These are phyloP conservation scores for Hippolais icterina DNA, from an alignment of 2,113 vertebrate genomes.

Conservation along the genomic window DNA sequence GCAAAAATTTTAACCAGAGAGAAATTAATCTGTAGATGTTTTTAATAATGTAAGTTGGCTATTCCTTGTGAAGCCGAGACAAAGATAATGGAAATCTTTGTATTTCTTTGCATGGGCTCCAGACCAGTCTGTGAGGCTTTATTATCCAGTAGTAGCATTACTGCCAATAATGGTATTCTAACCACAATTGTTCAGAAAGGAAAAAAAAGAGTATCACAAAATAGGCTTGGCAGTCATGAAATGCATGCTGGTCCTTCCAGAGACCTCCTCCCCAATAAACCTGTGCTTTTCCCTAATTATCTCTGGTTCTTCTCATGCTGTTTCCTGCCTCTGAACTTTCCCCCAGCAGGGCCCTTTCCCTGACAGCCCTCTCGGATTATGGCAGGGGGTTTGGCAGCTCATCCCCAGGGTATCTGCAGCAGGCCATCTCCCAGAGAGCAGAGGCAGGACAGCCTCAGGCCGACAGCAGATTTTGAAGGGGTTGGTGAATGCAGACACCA, in stretches of 20 bases:
- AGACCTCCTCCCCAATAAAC: not conserved
- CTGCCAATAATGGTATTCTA: not conserved
- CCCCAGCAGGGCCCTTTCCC: not conserved
- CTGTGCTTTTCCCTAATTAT: not conserved
- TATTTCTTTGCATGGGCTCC: not conserved
- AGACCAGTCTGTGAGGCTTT: not conserved
- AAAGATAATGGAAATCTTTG: not conserved
- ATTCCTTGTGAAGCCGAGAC: not conserved
- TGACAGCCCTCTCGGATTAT: too few species aligned
- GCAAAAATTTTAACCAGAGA: not conserved
- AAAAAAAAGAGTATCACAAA: not conserved
- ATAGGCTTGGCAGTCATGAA: not conserved
- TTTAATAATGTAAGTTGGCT: not conserved
- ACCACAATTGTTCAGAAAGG: not conserved
- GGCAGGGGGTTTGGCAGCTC: not conserved
- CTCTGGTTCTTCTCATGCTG: fast-evolving
- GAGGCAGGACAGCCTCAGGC: not conserved
- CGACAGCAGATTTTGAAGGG: not conserved
- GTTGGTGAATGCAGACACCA: not conserved
- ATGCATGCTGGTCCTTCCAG: not conserved
- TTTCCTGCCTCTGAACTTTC: fast-evolving
- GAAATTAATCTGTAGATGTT: not conserved
- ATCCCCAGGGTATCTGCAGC: not conserved
- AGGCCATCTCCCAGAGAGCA: not conserved
- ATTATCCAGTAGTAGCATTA: not conserved